phyloP scores from a whole-genome alignment of 2,888 invertebrate genomes.

The Orthosia incerta region DNA sequence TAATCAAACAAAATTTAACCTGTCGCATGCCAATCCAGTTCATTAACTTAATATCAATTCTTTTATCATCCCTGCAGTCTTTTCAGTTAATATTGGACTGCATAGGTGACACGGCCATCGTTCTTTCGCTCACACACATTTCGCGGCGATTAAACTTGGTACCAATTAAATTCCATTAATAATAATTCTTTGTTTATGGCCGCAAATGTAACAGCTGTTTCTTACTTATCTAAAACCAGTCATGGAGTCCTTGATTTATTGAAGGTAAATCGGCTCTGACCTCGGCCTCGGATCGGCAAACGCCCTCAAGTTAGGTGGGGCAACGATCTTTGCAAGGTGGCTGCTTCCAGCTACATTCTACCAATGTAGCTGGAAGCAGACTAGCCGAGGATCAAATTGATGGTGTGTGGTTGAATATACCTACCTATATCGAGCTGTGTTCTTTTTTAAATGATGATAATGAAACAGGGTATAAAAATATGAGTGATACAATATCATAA shows the following conservation, averaged over 20 bases:
- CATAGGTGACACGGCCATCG: slow-evolving; percentile 44
- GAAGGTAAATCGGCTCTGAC: not conserved
- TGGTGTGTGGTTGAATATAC: not conserved
- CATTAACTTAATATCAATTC: slow-evolving; percentile 7
- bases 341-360: no score
- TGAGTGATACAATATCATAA: no score
- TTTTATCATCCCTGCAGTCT: slow-evolving; percentile 18
- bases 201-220: not conserved
- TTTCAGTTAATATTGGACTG: slow-evolving; percentile 47
- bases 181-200: not conserved
- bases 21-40: not conserved
- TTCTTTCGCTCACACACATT: slow-evolving; percentile 17
- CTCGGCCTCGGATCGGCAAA: not conserved
- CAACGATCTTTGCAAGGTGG: not conserved
- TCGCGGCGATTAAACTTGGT: not conserved
- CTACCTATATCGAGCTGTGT: not conserved
- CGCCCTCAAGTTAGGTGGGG: not conserved
- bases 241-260: not conserved
- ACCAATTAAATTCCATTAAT: slow-evolving; percentile 19
- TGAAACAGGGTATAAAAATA: no score
- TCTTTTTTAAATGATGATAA: no score
- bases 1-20: slow-evolving; percentile 3
- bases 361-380: not conserved
- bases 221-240: not conserved
- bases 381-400: not conserved